Base-by-base conservation (phyloP, 2,888 invertebrate species). In the Mantis religiosa region DNA sequence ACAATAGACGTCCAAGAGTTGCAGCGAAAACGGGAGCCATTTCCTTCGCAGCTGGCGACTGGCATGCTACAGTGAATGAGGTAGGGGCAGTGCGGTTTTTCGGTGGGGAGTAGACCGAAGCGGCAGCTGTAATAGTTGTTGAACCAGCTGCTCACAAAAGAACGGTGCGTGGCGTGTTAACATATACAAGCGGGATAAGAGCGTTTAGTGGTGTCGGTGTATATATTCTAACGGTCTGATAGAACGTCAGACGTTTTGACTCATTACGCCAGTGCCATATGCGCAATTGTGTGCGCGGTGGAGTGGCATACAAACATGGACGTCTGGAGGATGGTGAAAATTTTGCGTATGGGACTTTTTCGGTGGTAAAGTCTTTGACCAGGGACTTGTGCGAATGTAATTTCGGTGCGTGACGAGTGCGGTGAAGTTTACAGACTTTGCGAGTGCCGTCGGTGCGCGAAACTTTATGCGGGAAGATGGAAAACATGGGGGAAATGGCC, bases 401-500 rank as follows among this genome's bases (percentile, higher is more conserved):
- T 90, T 87, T 89, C 90, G 89, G 90, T 90, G 90, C 90, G 90
- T 85, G 85, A 88, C 90, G 91, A 90, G 90, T 90, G 91, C 89
- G 89, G 90, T 90, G 90, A 90, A 91, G 90, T 89, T 89, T 90
- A 89, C 88, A 89, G 91, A 90, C 89, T 90, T 82, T 87, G 90
- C 89, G 90, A 89, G 90, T 90, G 90, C 87, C 89, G 90, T 90
- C 89, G 87, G 89, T 90, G 89, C 71, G 89, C 54, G 89, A 88
- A 92, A 92, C 92, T 92, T 92, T 92, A 93, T 93, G 93, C 92
- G 92, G 92, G 93, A 93, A 82, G 87, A 95, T 95, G 95, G 95
- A 95, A 92, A 94, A 94, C 92, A 94, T 95, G 92, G 94, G 94
- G 92, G 95, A 95, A 92, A 95, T 95, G 93, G 94, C 95, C 92